phyloP scores from a whole-genome alignment of 1,140 invertebrate genomes.

The Euschistus heros region DNA sequence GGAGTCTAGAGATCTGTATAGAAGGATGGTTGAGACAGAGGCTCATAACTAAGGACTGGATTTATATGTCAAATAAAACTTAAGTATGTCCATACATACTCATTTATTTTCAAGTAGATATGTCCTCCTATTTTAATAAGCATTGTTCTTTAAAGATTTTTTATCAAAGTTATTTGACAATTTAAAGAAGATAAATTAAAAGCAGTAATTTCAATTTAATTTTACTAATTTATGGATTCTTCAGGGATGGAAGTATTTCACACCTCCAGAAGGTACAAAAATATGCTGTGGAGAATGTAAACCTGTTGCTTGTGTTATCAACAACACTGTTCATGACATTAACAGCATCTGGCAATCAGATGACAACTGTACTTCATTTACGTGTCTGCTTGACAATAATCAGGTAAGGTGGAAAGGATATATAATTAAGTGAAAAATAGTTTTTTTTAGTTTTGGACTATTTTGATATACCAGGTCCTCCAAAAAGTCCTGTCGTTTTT shows the following conservation, averaged over 20 bases:
- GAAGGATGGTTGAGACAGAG: too few relatives aligned
- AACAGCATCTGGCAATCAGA: constrained; percentile 46
- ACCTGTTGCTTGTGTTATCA: constrained; percentile 50
- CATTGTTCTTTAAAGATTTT: background rate
- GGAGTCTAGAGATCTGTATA: too few relatives aligned
- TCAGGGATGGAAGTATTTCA: constrained; percentile 45
- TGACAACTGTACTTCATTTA: constrained; percentile 55
- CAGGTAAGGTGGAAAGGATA: constrained; percentile 34
- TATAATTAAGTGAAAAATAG: background rate
- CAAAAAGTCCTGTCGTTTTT: too few relatives aligned
- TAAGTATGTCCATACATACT: too few relatives aligned
- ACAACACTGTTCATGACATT: constrained; percentile 40
- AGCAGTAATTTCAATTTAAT: background rate
- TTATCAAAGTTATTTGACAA: background rate
- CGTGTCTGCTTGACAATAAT: constrained; percentile 42
- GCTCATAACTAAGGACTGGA: too few relatives aligned
- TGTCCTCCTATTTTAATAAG: too few relatives aligned
- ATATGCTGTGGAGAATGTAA: constrained; percentile 62
- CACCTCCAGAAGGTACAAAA: constrained; percentile 32
- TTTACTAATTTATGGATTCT: background rate
- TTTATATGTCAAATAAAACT: too few relatives aligned
- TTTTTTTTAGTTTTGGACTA: background rate
- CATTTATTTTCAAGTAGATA: too few relatives aligned
- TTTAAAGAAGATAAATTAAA: background rate
- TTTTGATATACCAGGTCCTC: background rate